Percentiles rank a stretch among this genome's conserved stretches.
Conservation (phyloP, 2,888 invertebrate species). For the Drosophila quinaria region DNA sequence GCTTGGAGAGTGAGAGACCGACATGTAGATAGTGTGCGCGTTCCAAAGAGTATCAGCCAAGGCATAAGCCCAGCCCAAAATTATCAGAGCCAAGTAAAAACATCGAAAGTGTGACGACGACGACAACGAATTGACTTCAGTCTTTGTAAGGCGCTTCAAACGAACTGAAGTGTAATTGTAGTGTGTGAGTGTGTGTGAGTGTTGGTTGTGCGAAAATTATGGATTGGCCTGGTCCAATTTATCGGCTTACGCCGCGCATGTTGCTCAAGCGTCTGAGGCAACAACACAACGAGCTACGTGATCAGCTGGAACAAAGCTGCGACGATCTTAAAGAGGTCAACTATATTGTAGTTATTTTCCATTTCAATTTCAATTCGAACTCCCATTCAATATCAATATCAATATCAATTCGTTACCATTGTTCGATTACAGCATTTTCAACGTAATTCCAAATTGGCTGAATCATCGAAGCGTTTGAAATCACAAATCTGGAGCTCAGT, state of each 20-base stretch:
- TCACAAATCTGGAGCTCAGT: constrained; percentile 99
- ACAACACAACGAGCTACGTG: constrained; percentile 61
- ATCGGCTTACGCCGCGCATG: constrained; percentile 54
- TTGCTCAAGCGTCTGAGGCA: constrained; percentile 75
- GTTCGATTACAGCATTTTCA: constrained; percentile 89
- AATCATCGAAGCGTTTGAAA: constrained; percentile 93
- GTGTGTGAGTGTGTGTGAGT: constrained; percentile 6
- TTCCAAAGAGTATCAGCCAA: constrained; percentile 1
- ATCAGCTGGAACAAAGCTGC: constrained; percentile 70
- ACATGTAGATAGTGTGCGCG: constrained; percentile 6
- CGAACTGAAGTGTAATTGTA: constrained; percentile 24
- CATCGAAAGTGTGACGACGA: constrained; percentile 11
- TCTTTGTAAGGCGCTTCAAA: constrained; percentile 25
- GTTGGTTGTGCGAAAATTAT: constrained; percentile 46
- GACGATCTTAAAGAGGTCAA: constrained; percentile 74
- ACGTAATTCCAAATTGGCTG: constrained; percentile 91
- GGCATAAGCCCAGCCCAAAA: constrained; percentile 26
- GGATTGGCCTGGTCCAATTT: constrained; percentile 55
- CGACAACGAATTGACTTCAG: constrained; percentile 30
- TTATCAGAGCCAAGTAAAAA: constrained; percentile 5
- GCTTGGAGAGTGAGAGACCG: neutral
- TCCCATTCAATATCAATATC: constrained; percentile 1
- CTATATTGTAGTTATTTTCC: neutral
- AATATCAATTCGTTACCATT: constrained; percentile 4
- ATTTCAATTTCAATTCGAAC: constrained; percentile 5